Evolutionary conservation across 2,797 vertebrate genomes (phyloP).

Genomic region (Rousettus madagascariensis): DNA sequence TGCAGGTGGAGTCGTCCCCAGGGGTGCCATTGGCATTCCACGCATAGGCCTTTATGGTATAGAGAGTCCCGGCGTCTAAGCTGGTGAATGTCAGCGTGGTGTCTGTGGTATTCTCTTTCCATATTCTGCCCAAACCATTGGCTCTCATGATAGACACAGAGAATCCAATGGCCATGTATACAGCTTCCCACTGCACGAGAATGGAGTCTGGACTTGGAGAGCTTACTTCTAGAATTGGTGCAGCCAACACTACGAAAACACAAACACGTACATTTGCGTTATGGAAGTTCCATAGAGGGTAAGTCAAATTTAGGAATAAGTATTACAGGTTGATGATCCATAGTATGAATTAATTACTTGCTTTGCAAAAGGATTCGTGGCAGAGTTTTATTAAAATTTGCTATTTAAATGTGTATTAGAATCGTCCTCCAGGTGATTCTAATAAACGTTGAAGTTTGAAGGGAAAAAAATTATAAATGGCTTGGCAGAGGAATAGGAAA

Average conservation of each 20-base stretch:
- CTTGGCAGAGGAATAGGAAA: background rate
- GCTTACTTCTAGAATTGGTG: conserved; percentile 85
- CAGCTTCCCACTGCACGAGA: conserved; percentile 86
- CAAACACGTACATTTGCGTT: background rate
- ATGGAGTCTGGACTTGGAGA: conserved; percentile 89
- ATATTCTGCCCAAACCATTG: conserved; percentile 83
- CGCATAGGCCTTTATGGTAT: conserved; percentile 87
- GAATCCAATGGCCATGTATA: conserved; percentile 87
- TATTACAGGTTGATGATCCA: background rate
- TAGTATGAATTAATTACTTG: background rate
- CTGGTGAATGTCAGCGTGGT: conserved; percentile 84
- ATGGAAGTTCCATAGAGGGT: background rate
- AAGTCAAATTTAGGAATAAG: conserved; percentile 18
- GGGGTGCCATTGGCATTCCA: conserved; percentile 88
- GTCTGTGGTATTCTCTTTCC: conserved; percentile 87
- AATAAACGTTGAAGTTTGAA: no score
- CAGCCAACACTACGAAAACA: conserved; percentile 87
- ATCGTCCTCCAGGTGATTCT: no score
- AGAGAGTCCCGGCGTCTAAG: conserved; percentile 89
- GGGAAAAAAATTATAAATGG: background rate
- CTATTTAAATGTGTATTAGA: background rate
- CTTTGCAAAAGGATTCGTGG: conserved; percentile 15
- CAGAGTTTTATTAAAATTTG: conserved; percentile 18
- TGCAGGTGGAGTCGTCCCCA: conserved; percentile 88
- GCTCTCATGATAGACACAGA: conserved; percentile 86